phyloP scores from a whole-genome alignment of 2,113 vertebrate species.

The Leptocoma aspasia region DNA sequence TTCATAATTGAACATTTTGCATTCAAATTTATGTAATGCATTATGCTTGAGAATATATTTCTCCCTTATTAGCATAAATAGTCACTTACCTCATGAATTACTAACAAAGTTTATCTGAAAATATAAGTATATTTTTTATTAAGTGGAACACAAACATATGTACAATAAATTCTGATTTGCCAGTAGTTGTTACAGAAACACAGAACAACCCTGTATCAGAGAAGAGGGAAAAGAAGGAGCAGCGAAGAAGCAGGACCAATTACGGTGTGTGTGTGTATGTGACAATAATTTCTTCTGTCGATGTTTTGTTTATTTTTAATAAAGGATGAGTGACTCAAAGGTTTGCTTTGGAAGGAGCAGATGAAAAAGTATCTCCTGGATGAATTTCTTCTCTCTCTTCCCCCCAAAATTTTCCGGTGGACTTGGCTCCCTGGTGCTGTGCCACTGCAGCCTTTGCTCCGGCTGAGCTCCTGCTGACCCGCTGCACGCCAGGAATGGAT shows the following conservation, averaged over 20 bases:
- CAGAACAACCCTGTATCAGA: background rate
- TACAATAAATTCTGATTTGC: constrained; percentile 76
- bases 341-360: background rate
- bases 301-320: constrained; percentile 56
- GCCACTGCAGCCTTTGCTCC: background rate
- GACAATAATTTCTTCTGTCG: constrained; percentile 35
- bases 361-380: background rate
- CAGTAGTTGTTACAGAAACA: constrained; percentile 27
- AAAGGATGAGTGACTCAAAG: constrained; percentile 14
- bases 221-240: background rate
- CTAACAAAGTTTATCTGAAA: constrained; percentile 84
- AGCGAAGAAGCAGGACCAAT: background rate
- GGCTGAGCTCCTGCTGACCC: background rate
- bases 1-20: constrained; percentile 83
- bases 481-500: rapidly evolving
- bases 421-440: background rate
- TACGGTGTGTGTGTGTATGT: background rate
- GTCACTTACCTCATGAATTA: constrained; percentile 85
- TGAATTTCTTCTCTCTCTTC: background rate
- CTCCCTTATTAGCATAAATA: constrained; percentile 84
- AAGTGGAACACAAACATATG: constrained; percentile 79
- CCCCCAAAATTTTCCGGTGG: background rate
- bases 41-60: constrained; percentile 81
- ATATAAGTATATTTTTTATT: constrained; percentile 79
- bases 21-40: constrained; percentile 85